Evolutionary conservation across 2,888 invertebrate species (phyloP).

Genomic region (Seira musarum): DNA sequence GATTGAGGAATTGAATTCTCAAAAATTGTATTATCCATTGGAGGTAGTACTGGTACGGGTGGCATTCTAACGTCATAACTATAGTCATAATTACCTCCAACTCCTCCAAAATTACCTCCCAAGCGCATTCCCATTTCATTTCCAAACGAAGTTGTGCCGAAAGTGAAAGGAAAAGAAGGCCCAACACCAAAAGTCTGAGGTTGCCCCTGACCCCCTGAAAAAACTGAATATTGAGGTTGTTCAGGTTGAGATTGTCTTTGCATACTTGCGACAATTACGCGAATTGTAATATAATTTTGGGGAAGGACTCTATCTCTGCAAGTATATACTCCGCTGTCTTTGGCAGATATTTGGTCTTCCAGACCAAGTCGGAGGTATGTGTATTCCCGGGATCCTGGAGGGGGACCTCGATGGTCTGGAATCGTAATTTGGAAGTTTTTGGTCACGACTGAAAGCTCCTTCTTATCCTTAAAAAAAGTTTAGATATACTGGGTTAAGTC

Average conservation of each 20-base stretch:
- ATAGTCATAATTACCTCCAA: background rate
- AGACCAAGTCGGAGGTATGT: conserved; percentile 40
- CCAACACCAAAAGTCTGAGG: conserved; percentile 23
- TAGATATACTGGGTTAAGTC: too few species aligned
- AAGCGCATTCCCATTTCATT: too few species aligned
- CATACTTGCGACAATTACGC: conserved; percentile 48
- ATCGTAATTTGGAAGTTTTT: conserved; percentile 49
- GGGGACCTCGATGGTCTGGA: conserved; percentile 35
- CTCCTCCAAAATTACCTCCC: conserved; percentile 28
- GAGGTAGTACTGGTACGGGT: background rate
- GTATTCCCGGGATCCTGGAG: conserved; percentile 37
- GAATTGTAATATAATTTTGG: conserved; percentile 49
- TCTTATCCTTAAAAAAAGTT: conserved; percentile 10
- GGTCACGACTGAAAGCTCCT: conserved; percentile 29
- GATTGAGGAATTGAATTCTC: background rate
- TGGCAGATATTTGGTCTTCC: conserved; percentile 32
- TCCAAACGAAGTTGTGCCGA: conserved; percentile 30
- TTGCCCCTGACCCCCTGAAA: background rate
- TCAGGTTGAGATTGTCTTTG: background rate
- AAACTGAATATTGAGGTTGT: background rate
- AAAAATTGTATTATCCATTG: background rate
- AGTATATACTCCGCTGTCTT: conserved; percentile 31
- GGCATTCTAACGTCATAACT: background rate
- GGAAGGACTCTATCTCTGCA: conserved; percentile 46
- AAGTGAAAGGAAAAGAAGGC: conserved; percentile 22